phyloP scores from a whole-genome alignment of 2,113 vertebrate species.

The Ochotona curzoniae region DNA sequence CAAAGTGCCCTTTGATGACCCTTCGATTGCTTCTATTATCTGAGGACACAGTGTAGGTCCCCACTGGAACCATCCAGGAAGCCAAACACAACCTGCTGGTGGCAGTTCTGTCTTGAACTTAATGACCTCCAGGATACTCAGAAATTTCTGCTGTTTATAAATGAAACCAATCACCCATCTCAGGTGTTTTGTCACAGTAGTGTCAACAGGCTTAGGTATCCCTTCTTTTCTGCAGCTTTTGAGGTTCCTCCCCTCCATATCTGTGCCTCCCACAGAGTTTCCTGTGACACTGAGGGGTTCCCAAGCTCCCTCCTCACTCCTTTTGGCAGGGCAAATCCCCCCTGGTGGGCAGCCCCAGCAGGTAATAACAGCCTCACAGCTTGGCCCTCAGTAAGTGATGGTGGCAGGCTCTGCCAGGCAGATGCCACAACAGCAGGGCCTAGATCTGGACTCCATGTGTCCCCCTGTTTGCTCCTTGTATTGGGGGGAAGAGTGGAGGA shows the following conservation, averaged over 20 bases:
- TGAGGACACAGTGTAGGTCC: neutral
- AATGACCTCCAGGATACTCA: no score
- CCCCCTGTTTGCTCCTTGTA: neutral
- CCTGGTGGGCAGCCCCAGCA: neutral
- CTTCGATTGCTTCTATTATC: neutral
- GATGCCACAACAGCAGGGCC: neutral
- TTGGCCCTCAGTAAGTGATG: neutral
- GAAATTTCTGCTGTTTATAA: neutral
- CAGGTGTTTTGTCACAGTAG: neutral
- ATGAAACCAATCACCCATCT: neutral
- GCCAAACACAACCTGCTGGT: neutral
- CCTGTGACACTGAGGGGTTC: neutral
- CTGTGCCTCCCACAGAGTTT: neutral
- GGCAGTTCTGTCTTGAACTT: neutral
- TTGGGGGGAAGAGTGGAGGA: neutral
- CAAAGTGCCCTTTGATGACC: neutral
- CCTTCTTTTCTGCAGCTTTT: neutral
- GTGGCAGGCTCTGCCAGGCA: no score
- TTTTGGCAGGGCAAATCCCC: neutral
- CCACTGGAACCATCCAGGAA: neutral
- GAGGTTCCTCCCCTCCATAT: neutral
- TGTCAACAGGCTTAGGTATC: neutral
- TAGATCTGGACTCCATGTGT: neutral
- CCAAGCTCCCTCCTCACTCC: neutral
- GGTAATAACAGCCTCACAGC: neutral